Conservation (phyloP, 1,140 invertebrate genomes). For the Augochlora pura region DNA sequence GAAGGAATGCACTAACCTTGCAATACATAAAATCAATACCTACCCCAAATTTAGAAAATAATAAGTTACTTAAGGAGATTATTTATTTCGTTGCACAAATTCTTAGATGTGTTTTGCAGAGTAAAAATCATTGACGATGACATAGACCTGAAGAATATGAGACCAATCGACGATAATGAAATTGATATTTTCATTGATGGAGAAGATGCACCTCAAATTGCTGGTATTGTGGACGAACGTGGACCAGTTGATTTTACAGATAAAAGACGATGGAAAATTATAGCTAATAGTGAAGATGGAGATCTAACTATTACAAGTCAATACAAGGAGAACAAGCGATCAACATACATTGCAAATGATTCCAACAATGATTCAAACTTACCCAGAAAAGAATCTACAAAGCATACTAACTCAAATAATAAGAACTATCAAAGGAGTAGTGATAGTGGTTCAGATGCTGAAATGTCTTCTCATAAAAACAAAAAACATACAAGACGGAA, state of each 20-base stretch:
- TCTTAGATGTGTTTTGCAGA: constrained; percentile 81
- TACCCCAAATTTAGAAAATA: background rate
- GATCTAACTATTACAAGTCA: constrained; percentile 65
- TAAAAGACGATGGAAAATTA: constrained; percentile 87
- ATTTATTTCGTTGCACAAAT: constrained; percentile 33
- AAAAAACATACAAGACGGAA: constrained; percentile 9
- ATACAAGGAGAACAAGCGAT: constrained; percentile 37
- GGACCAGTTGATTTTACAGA: constrained; percentile 86
- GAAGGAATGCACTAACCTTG: background rate
- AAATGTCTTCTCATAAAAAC: constrained; percentile 1
- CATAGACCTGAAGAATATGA: constrained; percentile 84
- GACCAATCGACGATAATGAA: constrained; percentile 84
- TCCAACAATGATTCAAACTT: constrained; percentile 48
- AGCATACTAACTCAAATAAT: background rate
- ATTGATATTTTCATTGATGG: constrained; percentile 85
- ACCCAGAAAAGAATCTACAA: constrained; percentile 47
- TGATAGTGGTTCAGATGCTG: background rate
- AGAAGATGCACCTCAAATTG: constrained; percentile 94
- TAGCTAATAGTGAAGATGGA: constrained; percentile 78
- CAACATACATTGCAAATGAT: background rate
- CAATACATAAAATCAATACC: background rate
- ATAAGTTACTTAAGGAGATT: background rate
- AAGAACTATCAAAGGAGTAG: background rate
- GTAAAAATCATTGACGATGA: constrained; percentile 96
- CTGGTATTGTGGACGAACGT: constrained; percentile 93